These are phyloP conservation scores for Puma concolor DNA, from an alignment of 2,113 vertebrate genomes.

Conservation along the genomic window DNA sequence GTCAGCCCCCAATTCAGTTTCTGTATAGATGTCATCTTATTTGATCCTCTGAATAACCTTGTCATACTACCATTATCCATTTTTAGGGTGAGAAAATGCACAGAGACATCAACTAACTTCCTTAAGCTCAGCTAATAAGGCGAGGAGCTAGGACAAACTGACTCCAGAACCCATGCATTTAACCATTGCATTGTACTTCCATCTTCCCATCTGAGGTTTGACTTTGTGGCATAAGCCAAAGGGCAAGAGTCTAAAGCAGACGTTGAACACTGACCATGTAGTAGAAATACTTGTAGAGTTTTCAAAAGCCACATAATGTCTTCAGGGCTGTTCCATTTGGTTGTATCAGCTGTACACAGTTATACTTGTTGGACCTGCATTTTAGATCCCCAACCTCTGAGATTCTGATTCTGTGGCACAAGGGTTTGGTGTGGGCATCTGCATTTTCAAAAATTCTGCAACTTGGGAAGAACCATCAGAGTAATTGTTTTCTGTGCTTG, in stretches of 20 bases:
- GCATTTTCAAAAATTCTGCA: background rate
- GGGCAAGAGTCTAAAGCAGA: background rate
- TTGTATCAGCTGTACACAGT: background rate
- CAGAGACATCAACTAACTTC: background rate
- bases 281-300: background rate
- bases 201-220: background rate
- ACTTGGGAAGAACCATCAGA: background rate
- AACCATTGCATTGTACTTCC: background rate
- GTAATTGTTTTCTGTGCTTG: background rate
- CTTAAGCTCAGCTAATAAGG: background rate
- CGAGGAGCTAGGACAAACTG: background rate
- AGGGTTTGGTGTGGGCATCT: background rate
- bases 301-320: background rate
- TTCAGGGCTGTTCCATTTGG: background rate
- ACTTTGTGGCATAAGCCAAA: background rate
- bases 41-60: background rate
- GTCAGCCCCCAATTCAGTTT: background rate
- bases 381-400: background rate
- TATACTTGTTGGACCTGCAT: background rate
- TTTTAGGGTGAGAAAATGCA: background rate
- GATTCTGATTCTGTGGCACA: background rate
- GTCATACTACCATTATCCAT: background rate
- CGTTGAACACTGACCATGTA: background rate
- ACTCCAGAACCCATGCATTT: background rate
- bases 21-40: background rate